phyloP scores from a whole-genome alignment of 2,797 vertebrate species.

The Sebastes steindachneri region DNA sequence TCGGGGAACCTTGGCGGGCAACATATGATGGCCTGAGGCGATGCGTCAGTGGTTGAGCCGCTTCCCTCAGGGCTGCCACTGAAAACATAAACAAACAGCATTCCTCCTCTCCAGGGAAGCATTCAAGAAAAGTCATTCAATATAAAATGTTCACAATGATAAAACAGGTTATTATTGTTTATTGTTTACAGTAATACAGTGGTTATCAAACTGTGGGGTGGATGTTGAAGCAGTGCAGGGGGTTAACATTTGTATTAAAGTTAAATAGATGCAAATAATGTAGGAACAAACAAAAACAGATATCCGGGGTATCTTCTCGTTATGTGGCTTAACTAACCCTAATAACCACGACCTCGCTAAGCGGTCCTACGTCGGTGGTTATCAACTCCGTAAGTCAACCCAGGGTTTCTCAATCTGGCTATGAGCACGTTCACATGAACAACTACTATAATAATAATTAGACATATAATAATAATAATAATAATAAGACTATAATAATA shows the following conservation, averaged over 20 bases:
- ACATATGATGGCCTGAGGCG: conserved; percentile 76
- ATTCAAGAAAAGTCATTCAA: conserved; percentile 1
- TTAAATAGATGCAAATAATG: not conserved
- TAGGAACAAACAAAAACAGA: not conserved
- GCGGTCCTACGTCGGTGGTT: no score
- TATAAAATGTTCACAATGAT: not conserved
- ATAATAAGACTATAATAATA: no score
- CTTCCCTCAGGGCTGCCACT: conserved; percentile 62
- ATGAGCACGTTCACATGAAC: no score
- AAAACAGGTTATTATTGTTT: not conserved
- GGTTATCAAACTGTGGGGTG: not conserved
- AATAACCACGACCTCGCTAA: accelerated
- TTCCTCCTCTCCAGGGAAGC: conserved; percentile 29
- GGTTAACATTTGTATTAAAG: not conserved
- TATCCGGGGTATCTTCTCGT: no score
- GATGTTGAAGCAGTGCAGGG: not conserved
- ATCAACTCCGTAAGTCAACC: no score
- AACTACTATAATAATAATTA: no score
- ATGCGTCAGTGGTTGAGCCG: conserved; percentile 62
- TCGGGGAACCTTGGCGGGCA: conserved; percentile 67
- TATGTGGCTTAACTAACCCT: no score
- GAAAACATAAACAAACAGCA: conserved; percentile 69
- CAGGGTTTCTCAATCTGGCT: no score
- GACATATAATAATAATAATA: no score
- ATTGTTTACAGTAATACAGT: not conserved